Conservation (phyloP, 1,140 invertebrate species). For the Papilio polytes region DNA sequence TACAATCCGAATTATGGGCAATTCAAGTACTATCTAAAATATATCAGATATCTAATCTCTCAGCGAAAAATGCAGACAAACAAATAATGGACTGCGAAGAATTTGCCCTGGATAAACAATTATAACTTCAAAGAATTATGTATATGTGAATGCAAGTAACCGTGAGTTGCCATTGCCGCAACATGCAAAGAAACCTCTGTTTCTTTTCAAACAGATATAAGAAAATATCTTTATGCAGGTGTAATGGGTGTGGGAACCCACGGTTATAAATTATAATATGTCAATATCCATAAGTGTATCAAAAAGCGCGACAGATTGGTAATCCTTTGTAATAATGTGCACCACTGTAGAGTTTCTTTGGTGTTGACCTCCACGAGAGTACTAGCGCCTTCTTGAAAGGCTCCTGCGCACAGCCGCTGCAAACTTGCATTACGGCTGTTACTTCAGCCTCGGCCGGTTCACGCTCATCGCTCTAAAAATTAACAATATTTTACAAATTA, state of each 20-base stretch:
- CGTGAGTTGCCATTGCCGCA: background rate
- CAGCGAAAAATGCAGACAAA: background rate
- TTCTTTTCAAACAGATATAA: background rate
- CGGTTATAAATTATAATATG: background rate
- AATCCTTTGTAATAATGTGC: constrained; percentile 87
- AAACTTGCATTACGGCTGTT: constrained; percentile 89
- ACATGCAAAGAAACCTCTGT: too few relatives aligned
- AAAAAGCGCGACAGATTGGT: constrained; percentile 89
- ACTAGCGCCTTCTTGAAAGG: constrained; percentile 91
- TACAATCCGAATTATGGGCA: background rate
- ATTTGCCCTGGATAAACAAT: background rate
- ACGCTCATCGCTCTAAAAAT: constrained; percentile 86
- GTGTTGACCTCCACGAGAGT: constrained; percentile 89
- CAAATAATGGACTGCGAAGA: background rate
- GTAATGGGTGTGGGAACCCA: background rate
- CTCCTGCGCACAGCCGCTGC: constrained; percentile 88
- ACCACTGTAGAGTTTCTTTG: constrained; percentile 90
- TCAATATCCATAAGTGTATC: constrained; percentile 53
- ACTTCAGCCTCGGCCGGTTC: constrained; percentile 93
- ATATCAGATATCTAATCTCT: background rate
- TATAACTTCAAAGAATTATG: background rate
- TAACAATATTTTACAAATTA: background rate
- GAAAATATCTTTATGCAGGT: background rate
- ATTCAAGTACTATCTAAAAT: background rate
- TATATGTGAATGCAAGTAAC: background rate